These are phyloP conservation scores for Myiothlypis chrysogaster DNA, from an alignment of 2,797 vertebrate genomes.

Conservation along the genomic window DNA sequence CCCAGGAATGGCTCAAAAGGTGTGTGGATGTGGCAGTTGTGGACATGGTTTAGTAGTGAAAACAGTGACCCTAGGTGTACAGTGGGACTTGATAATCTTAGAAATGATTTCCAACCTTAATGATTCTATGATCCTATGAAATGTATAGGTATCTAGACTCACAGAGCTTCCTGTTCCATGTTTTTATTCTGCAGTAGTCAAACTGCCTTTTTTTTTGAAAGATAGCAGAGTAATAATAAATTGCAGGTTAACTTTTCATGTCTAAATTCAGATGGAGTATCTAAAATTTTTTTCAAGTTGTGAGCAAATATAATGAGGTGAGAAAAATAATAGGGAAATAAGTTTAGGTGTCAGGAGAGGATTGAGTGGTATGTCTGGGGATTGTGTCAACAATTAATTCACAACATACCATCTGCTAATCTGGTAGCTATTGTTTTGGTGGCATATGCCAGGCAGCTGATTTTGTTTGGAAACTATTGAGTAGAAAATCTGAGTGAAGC, in stretches of 20 bases:
- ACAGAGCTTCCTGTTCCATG: not conserved
- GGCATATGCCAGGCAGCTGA: not conserved
- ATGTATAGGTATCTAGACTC: not conserved
- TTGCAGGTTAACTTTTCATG: not conserved
- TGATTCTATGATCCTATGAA: not conserved
- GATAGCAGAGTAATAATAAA: not conserved
- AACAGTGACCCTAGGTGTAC: not conserved
- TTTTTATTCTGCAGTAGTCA: not conserved
- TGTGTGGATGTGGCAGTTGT: rapidly evolving
- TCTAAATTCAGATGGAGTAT: not conserved
- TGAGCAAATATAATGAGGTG: not conserved
- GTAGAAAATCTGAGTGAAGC: not conserved
- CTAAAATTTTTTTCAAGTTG: not conserved
- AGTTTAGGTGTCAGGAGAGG: not conserved
- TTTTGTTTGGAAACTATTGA: conserved; percentile 24
- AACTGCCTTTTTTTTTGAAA: not conserved
- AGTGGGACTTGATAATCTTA: not conserved
- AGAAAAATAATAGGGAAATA: conserved; percentile 22
- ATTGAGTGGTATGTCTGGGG: not conserved
- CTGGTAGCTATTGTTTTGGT: conserved; percentile 50
- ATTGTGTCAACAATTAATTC: conserved; percentile 51
- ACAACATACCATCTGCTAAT: conserved; percentile 30
- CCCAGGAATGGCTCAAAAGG: not conserved
- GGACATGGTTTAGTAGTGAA: not conserved
- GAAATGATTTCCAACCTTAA: not conserved